A percentile compares a stretch with the other conserved stretches of the same genome.
phyloP scores from a whole-genome alignment of 2,888 invertebrate genomes.

The Meloe dianella region DNA sequence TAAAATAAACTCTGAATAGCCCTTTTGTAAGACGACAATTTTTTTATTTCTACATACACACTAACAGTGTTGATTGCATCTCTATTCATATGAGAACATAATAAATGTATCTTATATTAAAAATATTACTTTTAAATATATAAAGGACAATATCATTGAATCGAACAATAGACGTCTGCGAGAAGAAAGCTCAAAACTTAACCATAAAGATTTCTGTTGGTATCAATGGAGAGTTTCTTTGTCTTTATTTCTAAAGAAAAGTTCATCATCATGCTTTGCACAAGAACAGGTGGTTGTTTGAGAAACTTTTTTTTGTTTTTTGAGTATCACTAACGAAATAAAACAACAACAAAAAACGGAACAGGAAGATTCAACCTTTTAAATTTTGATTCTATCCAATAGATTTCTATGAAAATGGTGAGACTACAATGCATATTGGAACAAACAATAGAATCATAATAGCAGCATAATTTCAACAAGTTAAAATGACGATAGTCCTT shows the following conservation, averaged over 20 bases:
- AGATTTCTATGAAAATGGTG: no score
- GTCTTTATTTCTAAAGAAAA: not conserved
- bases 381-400: not conserved
- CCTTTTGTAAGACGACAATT: not conserved
- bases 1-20: not conserved
- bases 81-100: not conserved
- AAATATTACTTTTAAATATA: no score
- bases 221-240: not conserved
- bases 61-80: not conserved
- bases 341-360: not conserved
- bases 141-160: not conserved
- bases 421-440: not conserved
- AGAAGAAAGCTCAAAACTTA: slow-evolving; percentile 11
- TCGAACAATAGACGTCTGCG: not conserved
- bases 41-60: not conserved
- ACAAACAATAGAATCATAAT: not conserved
- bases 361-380: not conserved
- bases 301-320: not conserved
- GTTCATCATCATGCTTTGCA: not conserved
- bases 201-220: slow-evolving; percentile 16
- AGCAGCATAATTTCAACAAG: not conserved
- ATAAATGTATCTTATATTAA: no score
- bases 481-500: not conserved
- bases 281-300: not conserved
- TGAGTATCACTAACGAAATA: not conserved